Base-by-base conservation (phyloP, 2,888 invertebrate genomes). In the Poecilus cupreus region DNA sequence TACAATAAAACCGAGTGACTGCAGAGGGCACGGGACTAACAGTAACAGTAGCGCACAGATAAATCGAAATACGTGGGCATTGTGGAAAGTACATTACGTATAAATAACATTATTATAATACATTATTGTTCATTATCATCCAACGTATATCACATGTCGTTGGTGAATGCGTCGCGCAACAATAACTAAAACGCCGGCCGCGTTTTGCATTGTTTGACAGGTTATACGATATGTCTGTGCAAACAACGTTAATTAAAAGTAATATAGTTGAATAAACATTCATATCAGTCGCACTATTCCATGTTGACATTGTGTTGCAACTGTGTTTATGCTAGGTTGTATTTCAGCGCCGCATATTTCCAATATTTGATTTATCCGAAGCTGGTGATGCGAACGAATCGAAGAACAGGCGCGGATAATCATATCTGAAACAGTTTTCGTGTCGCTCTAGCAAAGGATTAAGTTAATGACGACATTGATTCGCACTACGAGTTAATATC, bases 221-320 rank as follows among this genome's bases (percentile, higher is more conserved):
- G 70, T 18, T 74, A 80, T 74, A 74, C 57, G 74, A 80, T 80
- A 80, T 57, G 80, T 72, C 80, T 57, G 74, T 39, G 57, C 72
- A 80, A 80, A 80, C 74, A 80, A 39, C 80, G 74, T 80, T 80
- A 80, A 80, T 80, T 80, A 80, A 80, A 80, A 80, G 80, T 80
- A 57, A 80, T 80, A 80, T 74, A 80, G 80, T 80, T 80, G 80
- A 80, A 80, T 80, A 80, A 80, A 80, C 80, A 80, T 57, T 54
- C 57, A 80, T 80, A 80, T 80, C 80, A 72, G 49, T 49, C 13
- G 78, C 37, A 26, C 51, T 64, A 68, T 64, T 68, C 68, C 20
- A 37, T 79, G 68, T 79, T 60, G 79, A 79, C 79, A 79, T 24
- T 79, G 51, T 32, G 20, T 49, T 77, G 39, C 46, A 77, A 60